phyloP scores from a whole-genome alignment of 2,797 vertebrate species.

The Halcyon leucocephala region DNA sequence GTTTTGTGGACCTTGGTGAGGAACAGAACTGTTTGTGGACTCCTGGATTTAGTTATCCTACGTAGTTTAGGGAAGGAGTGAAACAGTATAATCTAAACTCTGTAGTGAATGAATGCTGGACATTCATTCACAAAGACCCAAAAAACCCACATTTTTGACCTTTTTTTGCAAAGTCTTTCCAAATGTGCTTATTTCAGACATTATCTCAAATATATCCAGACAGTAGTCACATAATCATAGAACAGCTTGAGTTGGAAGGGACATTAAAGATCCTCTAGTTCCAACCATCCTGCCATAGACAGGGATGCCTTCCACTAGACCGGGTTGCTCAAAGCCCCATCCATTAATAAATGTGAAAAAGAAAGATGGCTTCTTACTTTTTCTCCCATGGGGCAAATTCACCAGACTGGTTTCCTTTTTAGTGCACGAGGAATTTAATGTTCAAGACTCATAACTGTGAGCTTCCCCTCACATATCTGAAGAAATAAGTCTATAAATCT shows the following conservation, averaged over 20 bases:
- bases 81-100: background rate
- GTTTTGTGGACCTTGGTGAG: background rate
- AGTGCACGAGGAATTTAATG: background rate
- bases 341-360: background rate
- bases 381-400: background rate
- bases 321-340: background rate
- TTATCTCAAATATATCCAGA: background rate
- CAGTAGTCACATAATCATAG: background rate
- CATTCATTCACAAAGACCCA: background rate
- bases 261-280: background rate
- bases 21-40: background rate
- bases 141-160: rapidly evolving
- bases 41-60: background rate
- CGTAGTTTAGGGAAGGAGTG: background rate
- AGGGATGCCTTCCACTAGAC: background rate
- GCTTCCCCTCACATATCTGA: background rate
- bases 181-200: background rate
- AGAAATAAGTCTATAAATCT: background rate
- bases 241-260: background rate
- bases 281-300: background rate
- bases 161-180: background rate
- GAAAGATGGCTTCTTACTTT: background rate
- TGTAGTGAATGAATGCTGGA: background rate
- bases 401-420: background rate
- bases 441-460: background rate